Percentiles rank a stretch among this genome's conserved stretches.
Conservation (phyloP, 2,888 invertebrate genomes). For the Anorthoa munda region DNA sequence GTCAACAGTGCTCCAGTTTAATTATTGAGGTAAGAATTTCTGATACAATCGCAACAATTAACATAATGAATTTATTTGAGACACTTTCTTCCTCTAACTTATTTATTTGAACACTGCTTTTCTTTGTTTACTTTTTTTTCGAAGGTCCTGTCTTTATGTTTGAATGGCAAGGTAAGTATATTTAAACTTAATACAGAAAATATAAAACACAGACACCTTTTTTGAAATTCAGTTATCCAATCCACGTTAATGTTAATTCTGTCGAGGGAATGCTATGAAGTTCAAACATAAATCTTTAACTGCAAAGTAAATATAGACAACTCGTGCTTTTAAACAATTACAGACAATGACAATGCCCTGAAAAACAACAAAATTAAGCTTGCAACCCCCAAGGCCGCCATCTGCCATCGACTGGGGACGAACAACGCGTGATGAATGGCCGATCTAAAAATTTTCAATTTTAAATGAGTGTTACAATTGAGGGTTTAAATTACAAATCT, state of each 20-base stretch:
- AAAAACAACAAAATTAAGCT: slow-evolving; percentile 50
- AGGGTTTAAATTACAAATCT: slow-evolving; percentile 81
- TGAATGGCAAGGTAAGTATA: neutral
- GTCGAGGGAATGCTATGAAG: neutral
- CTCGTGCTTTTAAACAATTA: slow-evolving; percentile 47
- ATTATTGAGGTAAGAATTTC: slow-evolving; percentile 69
- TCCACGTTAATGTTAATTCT: neutral
- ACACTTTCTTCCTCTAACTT: slow-evolving; percentile 43
- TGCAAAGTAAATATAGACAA: slow-evolving; percentile 24
- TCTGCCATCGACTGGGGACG: slow-evolving; percentile 62
- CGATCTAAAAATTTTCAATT: slow-evolving; percentile 81
- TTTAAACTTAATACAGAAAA: neutral
- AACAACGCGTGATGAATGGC: slow-evolving; percentile 76
- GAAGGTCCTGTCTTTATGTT: neutral
- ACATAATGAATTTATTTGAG: slow-evolving; percentile 66
- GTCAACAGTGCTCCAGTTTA: slow-evolving; percentile 71
- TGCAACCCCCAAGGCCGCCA: slow-evolving; percentile 60
- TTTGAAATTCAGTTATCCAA: too few relatives aligned
- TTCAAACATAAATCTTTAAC: neutral
- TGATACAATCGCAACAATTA: slow-evolving; percentile 66
- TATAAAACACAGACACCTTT: too few relatives aligned
- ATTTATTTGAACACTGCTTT: slow-evolving; percentile 41
- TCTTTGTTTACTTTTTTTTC: slow-evolving; percentile 24
- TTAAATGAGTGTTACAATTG: slow-evolving; percentile 80
- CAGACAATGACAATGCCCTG: slow-evolving; percentile 24